Conservation (phyloP, 30 jellyfish, hydroid and myxozoan species). For the Aurelia coerulea region DNA sequence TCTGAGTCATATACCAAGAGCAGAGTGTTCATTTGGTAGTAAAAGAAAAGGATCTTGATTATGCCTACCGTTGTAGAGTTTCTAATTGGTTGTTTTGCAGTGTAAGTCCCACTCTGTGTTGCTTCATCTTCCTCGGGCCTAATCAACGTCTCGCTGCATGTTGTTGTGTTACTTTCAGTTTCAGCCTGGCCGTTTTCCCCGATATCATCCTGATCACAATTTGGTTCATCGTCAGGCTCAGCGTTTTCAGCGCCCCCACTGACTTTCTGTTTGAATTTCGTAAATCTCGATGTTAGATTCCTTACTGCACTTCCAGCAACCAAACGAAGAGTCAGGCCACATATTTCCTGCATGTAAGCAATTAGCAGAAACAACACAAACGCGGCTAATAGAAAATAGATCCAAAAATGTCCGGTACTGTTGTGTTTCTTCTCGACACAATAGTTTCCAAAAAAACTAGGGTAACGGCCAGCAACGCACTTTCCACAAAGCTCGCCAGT, state of each 20-base stretch:
- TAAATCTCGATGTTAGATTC: too few relatives aligned
- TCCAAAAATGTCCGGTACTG: neutral
- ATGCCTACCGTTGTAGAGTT: slow-evolving; percentile 19
- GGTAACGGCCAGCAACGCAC: neutral
- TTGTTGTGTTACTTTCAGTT: too few relatives aligned
- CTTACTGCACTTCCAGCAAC: neutral
- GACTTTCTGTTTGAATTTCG: too few relatives aligned
- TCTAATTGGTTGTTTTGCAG: too few relatives aligned
- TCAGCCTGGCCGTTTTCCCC: too few relatives aligned
- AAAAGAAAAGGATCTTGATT: slow-evolving; percentile 34
- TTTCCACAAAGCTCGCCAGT: neutral
- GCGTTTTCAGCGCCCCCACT: too few relatives aligned
- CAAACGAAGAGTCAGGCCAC: neutral
- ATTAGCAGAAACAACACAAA: neutral
- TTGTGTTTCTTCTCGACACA: neutral
- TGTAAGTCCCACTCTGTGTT: too few relatives aligned
- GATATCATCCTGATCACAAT: too few relatives aligned
- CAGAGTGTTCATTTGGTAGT: slow-evolving; percentile 24
- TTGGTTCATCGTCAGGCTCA: too few relatives aligned
- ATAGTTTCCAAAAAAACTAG: neutral
- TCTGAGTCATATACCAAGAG: slow-evolving; percentile 4
- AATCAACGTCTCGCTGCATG: too few relatives aligned
- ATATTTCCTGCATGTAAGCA: slow-evolving; percentile 5
- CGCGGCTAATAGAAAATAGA: neutral
- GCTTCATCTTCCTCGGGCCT: too few relatives aligned